A percentile compares a stretch with the other conserved stretches of the same genome.
Evolutionary conservation across 2,888 invertebrate genomes (phyloP).

Genomic region (Epinotia nisella): DNA sequence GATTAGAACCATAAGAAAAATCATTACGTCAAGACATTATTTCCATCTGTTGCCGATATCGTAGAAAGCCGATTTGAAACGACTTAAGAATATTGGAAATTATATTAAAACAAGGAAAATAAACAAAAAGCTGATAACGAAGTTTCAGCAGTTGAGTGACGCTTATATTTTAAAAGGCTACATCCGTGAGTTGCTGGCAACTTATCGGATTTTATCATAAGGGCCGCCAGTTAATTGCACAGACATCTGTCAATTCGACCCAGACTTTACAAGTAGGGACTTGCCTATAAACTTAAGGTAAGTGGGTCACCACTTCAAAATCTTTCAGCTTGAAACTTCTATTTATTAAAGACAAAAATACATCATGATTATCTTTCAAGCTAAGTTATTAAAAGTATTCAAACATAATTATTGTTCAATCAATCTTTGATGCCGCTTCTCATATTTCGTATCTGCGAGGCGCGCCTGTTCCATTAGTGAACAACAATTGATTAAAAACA

Average conservation of each 20-base stretch:
- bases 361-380: background rate
- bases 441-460: no score
- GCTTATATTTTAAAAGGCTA: conserved; percentile 50
- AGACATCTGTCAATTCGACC: conserved; percentile 57
- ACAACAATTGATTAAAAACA: no score
- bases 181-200: conserved; percentile 45
- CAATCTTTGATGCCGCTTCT: background rate
- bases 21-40: conserved; percentile 33
- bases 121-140: conserved; percentile 46
- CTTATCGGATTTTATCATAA: conserved; percentile 56
- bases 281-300: conserved; percentile 27
- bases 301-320: background rate
- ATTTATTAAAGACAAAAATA: background rate
- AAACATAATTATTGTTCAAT: background rate
- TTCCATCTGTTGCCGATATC: conserved; percentile 41
- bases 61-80: conserved; percentile 39
- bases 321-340: background rate
- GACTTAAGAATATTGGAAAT: conserved; percentile 44
- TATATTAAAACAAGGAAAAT: conserved; percentile 43
- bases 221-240: conserved; percentile 56
- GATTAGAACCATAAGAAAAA: conserved; percentile 39
- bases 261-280: conserved; percentile 26
- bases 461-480: no score
- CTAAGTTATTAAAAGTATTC: background rate
- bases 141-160: conserved; percentile 49